Conservation (phyloP, 2,113 vertebrate genomes). For the Lophochroa leadbeateri region DNA sequence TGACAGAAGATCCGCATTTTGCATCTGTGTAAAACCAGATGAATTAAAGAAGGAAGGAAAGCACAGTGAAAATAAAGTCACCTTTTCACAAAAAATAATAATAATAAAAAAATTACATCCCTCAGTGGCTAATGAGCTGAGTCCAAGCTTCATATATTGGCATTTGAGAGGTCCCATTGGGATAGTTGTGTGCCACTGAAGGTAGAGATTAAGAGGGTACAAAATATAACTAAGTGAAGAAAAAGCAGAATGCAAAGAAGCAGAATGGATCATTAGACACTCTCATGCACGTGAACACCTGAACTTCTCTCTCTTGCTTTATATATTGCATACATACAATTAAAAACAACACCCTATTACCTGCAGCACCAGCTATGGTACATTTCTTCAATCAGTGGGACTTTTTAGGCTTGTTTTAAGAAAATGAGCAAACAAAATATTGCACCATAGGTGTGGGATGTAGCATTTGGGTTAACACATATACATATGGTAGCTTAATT, state of each 20-base stretch:
- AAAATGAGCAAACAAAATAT: neutral
- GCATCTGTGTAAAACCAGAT: neutral
- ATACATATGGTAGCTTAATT: neutral
- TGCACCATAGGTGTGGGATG: neutral
- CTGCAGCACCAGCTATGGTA: neutral
- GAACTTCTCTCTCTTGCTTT: neutral
- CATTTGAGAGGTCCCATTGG: neutral
- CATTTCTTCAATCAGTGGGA: neutral
- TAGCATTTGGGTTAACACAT: neutral
- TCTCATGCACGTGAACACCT: neutral
- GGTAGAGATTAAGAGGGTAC: neutral
- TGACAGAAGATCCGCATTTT: neutral
- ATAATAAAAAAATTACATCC: neutral
- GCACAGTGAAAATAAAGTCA: neutral
- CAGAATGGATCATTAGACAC: neutral
- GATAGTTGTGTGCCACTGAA: neutral
- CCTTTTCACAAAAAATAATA: neutral
- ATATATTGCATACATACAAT: neutral
- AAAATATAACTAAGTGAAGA: neutral
- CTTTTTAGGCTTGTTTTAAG: neutral
- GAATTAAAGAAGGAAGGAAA: neutral
- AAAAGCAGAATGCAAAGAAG: neutral
- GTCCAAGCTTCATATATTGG: fast-evolving
- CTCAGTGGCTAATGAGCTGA: fast-evolving
- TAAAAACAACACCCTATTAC: neutral